phyloP scores from a whole-genome alignment of 2,113 vertebrate species.

The Helogale parvula region DNA sequence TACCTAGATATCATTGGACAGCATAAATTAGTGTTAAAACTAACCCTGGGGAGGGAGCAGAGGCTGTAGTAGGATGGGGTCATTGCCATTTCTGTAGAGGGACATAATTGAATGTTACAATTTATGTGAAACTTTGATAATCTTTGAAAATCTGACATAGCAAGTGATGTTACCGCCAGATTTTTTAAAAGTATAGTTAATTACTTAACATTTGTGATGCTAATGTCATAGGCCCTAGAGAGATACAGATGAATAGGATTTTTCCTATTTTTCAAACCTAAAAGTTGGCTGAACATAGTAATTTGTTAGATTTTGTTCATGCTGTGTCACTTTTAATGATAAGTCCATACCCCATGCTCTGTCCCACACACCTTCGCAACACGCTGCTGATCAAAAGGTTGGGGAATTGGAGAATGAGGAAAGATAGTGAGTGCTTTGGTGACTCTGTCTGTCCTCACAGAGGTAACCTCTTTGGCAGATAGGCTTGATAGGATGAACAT shows the following conservation, averaged over 20 bases:
- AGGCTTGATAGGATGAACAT: not conserved
- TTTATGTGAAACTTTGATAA: not conserved
- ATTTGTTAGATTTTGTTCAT: not conserved
- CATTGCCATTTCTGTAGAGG: not conserved
- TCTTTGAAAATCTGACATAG: not conserved
- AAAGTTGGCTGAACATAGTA: not conserved
- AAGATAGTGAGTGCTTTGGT: not conserved
- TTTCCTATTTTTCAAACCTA: not conserved
- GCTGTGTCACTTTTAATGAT: not conserved
- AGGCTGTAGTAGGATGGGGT: not conserved
- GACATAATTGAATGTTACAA: not conserved
- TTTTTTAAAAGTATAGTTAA: not conserved
- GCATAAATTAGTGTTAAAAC: not conserved
- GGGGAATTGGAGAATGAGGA: not conserved
- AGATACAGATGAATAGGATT: not conserved
- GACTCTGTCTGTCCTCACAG: not conserved
- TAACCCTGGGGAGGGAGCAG: not conserved
- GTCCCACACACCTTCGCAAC: not conserved
- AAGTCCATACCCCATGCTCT: not conserved
- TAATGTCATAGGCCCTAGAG: not conserved
- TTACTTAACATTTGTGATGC: constrained; percentile 11
- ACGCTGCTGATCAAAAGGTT: not conserved
- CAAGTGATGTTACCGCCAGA: not conserved
- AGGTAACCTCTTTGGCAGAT: not conserved
- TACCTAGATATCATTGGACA: not conserved